phyloP scores from a whole-genome alignment of 2,113 vertebrate species.

The Peromyscus californicus region DNA sequence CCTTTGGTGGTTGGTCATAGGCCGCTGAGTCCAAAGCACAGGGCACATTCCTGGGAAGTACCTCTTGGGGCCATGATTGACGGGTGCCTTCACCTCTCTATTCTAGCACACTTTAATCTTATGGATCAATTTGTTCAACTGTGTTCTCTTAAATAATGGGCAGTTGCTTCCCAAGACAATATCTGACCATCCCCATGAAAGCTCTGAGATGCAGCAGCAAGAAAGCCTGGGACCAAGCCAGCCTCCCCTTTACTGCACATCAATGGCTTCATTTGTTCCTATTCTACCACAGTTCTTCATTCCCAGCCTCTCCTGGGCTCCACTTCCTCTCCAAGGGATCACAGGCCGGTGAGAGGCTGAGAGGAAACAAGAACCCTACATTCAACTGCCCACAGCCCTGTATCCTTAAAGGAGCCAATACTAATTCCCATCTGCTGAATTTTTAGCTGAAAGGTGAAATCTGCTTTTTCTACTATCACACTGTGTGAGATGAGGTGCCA shows the following conservation, averaged over 20 bases:
- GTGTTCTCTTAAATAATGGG: neutral
- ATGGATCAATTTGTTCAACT: neutral
- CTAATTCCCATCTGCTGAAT: constrained; percentile 45
- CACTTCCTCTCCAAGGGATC: neutral
- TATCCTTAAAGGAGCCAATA: constrained; percentile 48
- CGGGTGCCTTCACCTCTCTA: neutral
- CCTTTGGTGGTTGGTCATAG: neutral
- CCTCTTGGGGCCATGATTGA: neutral
- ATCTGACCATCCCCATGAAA: neutral
- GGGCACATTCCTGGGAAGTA: neutral
- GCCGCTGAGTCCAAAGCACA: neutral
- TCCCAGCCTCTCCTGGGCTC: neutral
- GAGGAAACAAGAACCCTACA: constrained; percentile 43
- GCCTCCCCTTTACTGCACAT: neutral
- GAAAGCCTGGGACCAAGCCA: neutral
- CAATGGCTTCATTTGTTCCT: neutral
- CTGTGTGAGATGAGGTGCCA: neutral
- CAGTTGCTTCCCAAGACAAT: neutral
- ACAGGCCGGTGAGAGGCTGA: neutral
- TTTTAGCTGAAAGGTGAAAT: constrained; percentile 33
- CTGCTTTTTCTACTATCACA: neutral
- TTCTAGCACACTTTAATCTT: neutral
- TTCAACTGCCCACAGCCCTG: neutral
- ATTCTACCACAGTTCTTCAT: neutral
- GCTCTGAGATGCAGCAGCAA: neutral